Evolutionary conservation across 1,140 invertebrate genomes (phyloP).

Genomic region (Bombus vancouverensis): DNA sequence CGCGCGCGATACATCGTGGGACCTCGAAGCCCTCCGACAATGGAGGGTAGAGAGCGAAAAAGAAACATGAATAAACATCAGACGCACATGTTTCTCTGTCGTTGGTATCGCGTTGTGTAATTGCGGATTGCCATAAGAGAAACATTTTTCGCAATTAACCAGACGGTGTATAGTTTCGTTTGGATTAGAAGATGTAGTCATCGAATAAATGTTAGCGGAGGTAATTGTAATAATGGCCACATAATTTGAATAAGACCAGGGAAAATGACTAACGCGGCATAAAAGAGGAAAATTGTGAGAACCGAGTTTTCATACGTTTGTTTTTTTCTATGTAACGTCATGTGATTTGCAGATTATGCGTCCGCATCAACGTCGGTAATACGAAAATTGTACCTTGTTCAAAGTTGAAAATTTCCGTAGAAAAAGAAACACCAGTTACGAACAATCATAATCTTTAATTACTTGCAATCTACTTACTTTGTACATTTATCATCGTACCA

Average conservation of each 20-base stretch:
- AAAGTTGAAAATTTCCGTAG: too few species aligned
- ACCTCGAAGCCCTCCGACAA: conserved; percentile 49
- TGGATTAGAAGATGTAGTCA: not conserved
- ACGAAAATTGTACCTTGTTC: too few species aligned
- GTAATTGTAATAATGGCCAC: not conserved
- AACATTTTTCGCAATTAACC: conserved; percentile 19
- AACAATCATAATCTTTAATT: too few species aligned
- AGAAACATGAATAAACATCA: conserved; percentile 61
- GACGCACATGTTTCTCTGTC: conserved; percentile 35
- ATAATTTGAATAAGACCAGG: not conserved
- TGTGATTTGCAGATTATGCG: too few species aligned
- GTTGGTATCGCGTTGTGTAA: conserved; percentile 34
- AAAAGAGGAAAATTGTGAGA: not conserved
- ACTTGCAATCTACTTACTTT: too few species aligned
- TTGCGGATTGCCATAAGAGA: conserved; percentile 46
- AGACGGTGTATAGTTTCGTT: not conserved
- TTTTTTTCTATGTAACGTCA: too few species aligned
- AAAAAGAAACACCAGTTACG: too few species aligned
- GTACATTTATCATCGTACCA: too few species aligned
- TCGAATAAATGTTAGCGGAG: not conserved
- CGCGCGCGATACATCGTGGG: conserved; percentile 60
- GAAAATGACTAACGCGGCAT: not conserved
- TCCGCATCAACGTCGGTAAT: too few species aligned
- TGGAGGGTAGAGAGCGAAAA: conserved; percentile 34
- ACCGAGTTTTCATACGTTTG: too few species aligned